Base-by-base conservation (phyloP, 1,140 invertebrate genomes). In the Mycetomoellerius zeteki region DNA sequence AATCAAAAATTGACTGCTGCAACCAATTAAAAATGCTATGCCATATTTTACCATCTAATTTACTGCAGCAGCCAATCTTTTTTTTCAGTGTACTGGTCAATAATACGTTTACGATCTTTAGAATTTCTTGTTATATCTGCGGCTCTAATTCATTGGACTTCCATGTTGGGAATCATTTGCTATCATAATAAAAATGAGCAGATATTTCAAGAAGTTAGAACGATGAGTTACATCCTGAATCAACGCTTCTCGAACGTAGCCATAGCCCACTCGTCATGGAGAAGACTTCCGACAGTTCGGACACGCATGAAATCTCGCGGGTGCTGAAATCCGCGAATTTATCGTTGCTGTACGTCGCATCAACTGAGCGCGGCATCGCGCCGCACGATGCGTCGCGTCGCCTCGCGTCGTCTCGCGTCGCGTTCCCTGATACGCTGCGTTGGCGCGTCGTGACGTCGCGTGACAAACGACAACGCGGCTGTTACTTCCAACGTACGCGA, bases 391-490 rank as follows among this genome's bases (percentile, higher is more conserved):
- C 78, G 77, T n/a, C 65, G 78, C 77, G 50, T 69, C 33, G 33
- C 64, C 10, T 67, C 67, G 71, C 54, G 33, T 27, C 82, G n/a
- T 33, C n/a, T 43, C 64, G 65, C 65, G 37, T 27, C 77, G 78
- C 58, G 30, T 67, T 54, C n/a, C 67, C 37, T 60, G 85, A 86
- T 69, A 81, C 85, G 76, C 80, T 85, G 80, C 80, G 86, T 85
- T 87, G 62, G 86, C 84, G 72, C 80, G 73, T 84, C 86, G 24
- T 86, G 85, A 88, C 85, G 67, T 86, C 47, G 76, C 82, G 82
- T 92, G 88, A 92, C 90, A 89, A 91, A 91, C 88, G 90, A 90
- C 85, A 86, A 86, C 47, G 75, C n/a, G 54, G 21, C 56, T 78
- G 69, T 78, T 82, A 60, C 76, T 69, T 86, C 30, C 58, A 78